Conservation (phyloP, 2,113 vertebrate species). For the Eira barbara region DNA sequence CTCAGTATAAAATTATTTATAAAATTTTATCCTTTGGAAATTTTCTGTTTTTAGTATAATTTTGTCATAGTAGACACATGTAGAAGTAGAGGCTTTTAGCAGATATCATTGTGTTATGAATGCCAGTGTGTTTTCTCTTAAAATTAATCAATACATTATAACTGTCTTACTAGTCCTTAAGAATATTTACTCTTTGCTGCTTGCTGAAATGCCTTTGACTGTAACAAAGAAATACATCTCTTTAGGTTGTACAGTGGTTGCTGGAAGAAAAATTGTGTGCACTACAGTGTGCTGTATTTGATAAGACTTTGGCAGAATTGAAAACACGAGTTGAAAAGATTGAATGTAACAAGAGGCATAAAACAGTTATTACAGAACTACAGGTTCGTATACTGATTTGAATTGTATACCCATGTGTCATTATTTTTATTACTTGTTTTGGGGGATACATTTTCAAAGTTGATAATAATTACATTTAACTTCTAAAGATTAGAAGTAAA, state of each 20-base stretch:
- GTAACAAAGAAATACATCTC: constrained; percentile 27
- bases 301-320: constrained; percentile 91
- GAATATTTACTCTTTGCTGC: not conserved
- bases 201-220: constrained; percentile 12
- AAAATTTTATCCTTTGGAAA: constrained; percentile 7
- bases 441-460: not conserved
- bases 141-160: not conserved
- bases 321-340: constrained; percentile 94
- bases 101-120: not conserved
- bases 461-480: not conserved
- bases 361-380: constrained; percentile 90
- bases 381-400: constrained; percentile 84
- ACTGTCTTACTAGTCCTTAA: not conserved
- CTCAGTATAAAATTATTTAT: constrained; percentile 21
- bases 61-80: not conserved
- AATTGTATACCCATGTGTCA: not conserved
- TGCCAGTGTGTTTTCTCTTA: not conserved
- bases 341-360: constrained; percentile 93
- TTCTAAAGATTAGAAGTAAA: not conserved
- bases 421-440: constrained; percentile 36
- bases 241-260: constrained; percentile 92
- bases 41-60: not conserved
- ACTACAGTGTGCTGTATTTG: constrained; percentile 91
- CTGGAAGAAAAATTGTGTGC: constrained; percentile 90
- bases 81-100: not conserved